Conservation (phyloP, 2,113 vertebrate genomes). For the Tangachromis dhanisi region DNA sequence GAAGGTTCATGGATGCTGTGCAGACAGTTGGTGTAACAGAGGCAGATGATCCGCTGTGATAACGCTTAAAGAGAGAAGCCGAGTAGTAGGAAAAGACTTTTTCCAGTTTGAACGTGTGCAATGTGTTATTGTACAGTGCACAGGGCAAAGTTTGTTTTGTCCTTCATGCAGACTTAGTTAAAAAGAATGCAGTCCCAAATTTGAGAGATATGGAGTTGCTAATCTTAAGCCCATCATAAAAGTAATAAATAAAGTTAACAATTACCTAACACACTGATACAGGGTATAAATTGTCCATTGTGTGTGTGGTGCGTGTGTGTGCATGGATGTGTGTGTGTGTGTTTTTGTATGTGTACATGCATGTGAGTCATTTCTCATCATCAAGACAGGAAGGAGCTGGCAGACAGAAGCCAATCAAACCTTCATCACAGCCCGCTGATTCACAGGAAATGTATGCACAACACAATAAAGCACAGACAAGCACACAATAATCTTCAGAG, state of each 20-base stretch:
- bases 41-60: not conserved
- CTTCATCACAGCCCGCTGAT: constrained; percentile 1
- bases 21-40: not conserved
- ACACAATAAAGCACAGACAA: not conserved
- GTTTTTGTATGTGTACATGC: not conserved
- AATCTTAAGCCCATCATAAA: not conserved
- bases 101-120: not conserved
- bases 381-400: constrained; percentile 7
- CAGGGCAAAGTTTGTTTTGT: not conserved
- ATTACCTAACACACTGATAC: not conserved
- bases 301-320: not conserved
- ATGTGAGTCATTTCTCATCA: constrained; percentile 24
- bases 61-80: not conserved
- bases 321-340: not conserved
- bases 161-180: not conserved
- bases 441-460: constrained; percentile 16
- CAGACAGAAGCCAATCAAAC: constrained; percentile 22
- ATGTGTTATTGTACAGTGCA: not conserved
- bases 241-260: not conserved
- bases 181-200: not conserved
- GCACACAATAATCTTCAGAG: constrained; percentile 11
- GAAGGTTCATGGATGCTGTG: not conserved
- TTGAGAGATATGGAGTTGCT: not conserved
- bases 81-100: not conserved
- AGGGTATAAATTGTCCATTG: not conserved